Percentiles rank a stretch among this genome's conserved stretches.
Conservation (phyloP, 2,888 invertebrate genomes). For the Eristalis intricaria region DNA sequence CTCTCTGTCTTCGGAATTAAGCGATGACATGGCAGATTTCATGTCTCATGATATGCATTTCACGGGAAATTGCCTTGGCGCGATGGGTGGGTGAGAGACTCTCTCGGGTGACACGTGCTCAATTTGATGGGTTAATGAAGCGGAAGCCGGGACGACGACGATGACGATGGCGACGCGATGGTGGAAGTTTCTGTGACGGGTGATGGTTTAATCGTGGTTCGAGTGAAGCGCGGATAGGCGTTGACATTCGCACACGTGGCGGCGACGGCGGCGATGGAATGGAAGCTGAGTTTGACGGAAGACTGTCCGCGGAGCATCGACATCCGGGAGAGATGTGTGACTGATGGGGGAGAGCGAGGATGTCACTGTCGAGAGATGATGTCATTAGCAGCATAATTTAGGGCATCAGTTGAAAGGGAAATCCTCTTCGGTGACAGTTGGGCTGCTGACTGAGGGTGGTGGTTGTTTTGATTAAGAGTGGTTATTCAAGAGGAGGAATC, state of each 20-base stretch:
- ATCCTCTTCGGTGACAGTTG: neutral
- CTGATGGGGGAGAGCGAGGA: neutral
- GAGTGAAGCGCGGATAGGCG: neutral
- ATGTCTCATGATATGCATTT: slow-evolving; percentile 70
- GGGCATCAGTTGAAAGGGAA: neutral
- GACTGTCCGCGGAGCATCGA: neutral
- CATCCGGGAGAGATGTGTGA: neutral
- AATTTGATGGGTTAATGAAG: slow-evolving; percentile 63
- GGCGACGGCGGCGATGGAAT: neutral
- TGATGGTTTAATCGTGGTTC: neutral
- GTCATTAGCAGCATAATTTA: neutral
- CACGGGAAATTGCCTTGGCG: slow-evolving; percentile 51
- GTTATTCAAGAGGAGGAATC: neutral
- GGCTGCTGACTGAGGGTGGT: neutral
- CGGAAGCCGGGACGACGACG: slow-evolving; percentile 14
- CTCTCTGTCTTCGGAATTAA: slow-evolving; percentile 37
- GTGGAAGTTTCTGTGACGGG: slow-evolving; percentile 14
- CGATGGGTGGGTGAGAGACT: neutral
- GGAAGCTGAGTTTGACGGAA: neutral
- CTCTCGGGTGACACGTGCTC: slow-evolving; percentile 60
- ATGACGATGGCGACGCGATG: neutral
- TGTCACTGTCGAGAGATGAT: neutral
- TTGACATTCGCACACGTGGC: slow-evolving; percentile 5
- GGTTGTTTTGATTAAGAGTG: neutral
- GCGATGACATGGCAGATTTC: slow-evolving; percentile 71